Conservation (phyloP, 2,888 invertebrate genomes). For the Elysia crispata region DNA sequence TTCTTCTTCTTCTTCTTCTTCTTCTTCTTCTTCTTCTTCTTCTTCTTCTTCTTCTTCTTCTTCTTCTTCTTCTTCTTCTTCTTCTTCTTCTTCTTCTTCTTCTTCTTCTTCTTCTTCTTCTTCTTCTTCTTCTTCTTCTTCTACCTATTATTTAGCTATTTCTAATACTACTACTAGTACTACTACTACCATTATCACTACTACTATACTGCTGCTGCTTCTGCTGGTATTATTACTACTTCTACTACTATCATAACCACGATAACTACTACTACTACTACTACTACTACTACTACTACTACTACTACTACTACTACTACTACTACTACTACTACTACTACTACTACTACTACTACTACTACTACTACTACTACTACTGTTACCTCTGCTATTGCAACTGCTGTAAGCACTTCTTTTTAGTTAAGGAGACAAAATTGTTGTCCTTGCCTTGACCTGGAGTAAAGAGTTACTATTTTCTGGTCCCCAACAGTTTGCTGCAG, state of each 20-base stretch:
- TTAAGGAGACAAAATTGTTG: too few species aligned
- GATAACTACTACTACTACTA: neutral
- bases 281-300: slow-evolving; percentile 9
- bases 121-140: neutral
- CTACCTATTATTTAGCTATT: neutral
- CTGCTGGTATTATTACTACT: too few species aligned
- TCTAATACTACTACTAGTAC: neutral
- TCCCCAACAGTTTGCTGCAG: too few species aligned
- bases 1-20: too few species aligned
- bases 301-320: slow-evolving; percentile 4
- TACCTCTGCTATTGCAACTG: neutral
- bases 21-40: too few species aligned
- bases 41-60: too few species aligned
- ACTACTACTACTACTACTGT: slow-evolving; percentile 4
- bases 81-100: slow-evolving; percentile 9
- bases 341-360: slow-evolving; percentile 4
- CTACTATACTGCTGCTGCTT: too few species aligned
- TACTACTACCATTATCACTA: neutral
- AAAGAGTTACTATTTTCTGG: too few species aligned
- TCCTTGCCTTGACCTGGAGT: too few species aligned
- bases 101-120: slow-evolving; percentile 9
- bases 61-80: too few species aligned
- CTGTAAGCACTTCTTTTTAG: neutral
- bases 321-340: slow-evolving; percentile 9
- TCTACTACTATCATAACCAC: neutral